Percentiles rank a stretch among this genome's conserved stretches.
Evolutionary conservation across 2,113 vertebrate species (phyloP).

Genomic region (Oryzias woworae): DNA sequence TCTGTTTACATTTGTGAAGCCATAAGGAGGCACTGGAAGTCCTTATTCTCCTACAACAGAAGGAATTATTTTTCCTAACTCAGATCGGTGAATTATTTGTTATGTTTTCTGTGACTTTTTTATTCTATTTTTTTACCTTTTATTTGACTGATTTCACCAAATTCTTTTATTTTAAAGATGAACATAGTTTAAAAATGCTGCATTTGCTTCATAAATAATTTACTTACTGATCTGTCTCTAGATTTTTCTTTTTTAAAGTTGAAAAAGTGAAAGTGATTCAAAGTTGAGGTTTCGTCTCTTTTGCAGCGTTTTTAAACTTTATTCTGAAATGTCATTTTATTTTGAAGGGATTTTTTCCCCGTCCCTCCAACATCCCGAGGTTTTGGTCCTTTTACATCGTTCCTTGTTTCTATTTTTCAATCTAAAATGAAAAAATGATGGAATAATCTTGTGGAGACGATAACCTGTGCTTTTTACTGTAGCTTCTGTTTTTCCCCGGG

Average conservation of each 20-base stretch:
- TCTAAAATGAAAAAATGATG: background rate
- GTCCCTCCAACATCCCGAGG: no score
- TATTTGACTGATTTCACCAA: conserved; percentile 22
- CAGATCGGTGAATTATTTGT: background rate
- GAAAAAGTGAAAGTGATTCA: background rate
- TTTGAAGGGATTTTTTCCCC: background rate
- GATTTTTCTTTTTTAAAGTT: background rate
- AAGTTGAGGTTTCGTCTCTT: background rate
- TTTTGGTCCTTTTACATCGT: background rate
- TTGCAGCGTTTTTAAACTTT: background rate
- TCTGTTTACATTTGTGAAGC: no score
- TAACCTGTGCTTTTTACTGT: no score
- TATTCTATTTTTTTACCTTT: background rate
- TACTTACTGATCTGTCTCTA: background rate
- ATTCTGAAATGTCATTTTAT: background rate
- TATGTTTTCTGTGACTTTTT: no score
- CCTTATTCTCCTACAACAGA: no score
- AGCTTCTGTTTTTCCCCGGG: no score
- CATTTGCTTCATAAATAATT: background rate
- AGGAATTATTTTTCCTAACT: no score
- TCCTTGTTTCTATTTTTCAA: background rate
- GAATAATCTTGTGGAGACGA: no score
- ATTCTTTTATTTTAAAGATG: no score
- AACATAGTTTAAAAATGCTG: no score
- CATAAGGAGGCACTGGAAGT: no score